Base-by-base conservation (phyloP, 2,888 invertebrate genomes). In the Graphium colonna region DNA sequence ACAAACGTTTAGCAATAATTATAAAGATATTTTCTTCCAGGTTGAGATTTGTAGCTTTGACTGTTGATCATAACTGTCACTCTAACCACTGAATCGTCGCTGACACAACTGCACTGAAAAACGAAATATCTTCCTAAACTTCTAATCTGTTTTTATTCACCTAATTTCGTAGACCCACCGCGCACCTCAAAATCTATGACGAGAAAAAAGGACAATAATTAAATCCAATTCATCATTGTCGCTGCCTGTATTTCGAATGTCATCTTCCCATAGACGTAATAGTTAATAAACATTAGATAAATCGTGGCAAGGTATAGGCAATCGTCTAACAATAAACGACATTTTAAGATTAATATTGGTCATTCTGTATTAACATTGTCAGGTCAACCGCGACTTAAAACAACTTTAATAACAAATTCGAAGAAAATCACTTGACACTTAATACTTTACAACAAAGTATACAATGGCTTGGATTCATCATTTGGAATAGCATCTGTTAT, bases 271-370 rank as follows among this genome's bases (percentile, higher is more conserved):
- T 59, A 60, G 17, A 33, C 41, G 21, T 42, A 59, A 62, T 67
- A 71, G 65, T 68, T 69, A 68, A 73, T 71, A 65, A 63, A 69
- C 67, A 64, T 62, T 62, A 69, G 62, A 67, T 63, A 72, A 71
- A 69, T 62, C 63, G 61, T 60, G 52, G 51, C 55, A 58, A 65
- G 64, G 64, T 31, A 57, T 47, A 67, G 66, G 71, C 69, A 77
- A 79, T 76, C 75, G 72, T 64, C 55, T 64, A 64, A 82, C 82
- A 84, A 86, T 72, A 77, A 75, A 67, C 60, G 82, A 83, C 81
- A 82, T 79, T 74, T 73, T 56, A 73, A 77, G 81, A 86, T 86
- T 82, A 82, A 84, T 85, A 82, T 76, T 78, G 82, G 79, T 84
- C 78, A 84, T 81, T 81, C 67, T 64, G 66, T 80, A 81, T 81